These are phyloP conservation scores for Hipposideros armiger DNA, from an alignment of 2,113 vertebrate species.

Conservation along the genomic window DNA sequence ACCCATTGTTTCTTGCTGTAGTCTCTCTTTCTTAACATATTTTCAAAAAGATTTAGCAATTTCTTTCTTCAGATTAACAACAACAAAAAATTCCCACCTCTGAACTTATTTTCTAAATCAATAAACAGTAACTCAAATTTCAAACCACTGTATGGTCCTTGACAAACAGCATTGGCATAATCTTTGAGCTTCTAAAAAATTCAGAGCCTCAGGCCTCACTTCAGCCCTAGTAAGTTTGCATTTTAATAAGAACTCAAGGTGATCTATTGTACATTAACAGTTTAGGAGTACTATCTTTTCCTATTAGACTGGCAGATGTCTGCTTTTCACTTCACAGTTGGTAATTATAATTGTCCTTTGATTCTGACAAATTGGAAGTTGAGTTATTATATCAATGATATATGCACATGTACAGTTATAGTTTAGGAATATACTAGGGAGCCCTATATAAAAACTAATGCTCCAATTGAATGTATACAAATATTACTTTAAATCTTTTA, in stretches of 20 bases:
- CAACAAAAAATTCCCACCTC: neutral
- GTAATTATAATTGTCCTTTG: neutral
- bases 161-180: neutral
- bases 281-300: neutral
- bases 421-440: neutral
- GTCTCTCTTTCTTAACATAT: neutral
- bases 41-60: neutral
- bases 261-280: neutral
- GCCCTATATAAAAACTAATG: neutral
- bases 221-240: neutral
- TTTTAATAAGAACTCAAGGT: conserved; percentile 32
- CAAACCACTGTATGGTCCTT: neutral
- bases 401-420: neutral
- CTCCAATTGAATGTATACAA: neutral
- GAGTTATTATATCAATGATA: neutral
- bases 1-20: neutral
- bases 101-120: conserved; percentile 1
- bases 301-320: neutral
- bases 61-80: neutral
- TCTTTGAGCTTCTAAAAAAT: neutral
- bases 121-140: neutral
- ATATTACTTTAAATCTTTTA: neutral
- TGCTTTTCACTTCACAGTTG: conserved; percentile 27
- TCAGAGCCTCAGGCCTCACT: neutral
- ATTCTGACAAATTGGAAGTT: neutral